Conservation (phyloP, 2,797 vertebrate genomes). For the Pteropus rufus region DNA sequence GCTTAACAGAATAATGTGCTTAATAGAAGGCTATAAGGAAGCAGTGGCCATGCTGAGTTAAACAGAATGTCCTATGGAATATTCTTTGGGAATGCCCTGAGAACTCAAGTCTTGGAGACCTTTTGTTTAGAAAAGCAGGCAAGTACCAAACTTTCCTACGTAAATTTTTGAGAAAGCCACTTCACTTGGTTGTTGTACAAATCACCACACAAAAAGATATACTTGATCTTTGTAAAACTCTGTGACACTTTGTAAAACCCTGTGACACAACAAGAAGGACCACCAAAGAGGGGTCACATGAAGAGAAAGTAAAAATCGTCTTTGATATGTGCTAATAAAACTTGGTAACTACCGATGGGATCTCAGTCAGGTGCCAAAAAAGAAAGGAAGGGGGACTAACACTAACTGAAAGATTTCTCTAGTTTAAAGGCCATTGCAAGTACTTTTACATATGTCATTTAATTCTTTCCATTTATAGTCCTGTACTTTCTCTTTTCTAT, state of each 20-base stretch:
- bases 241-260: background rate
- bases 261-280: background rate
- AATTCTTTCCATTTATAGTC: background rate
- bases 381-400: background rate
- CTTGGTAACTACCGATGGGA: background rate
- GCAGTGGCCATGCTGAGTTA: background rate
- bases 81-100: background rate
- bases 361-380: background rate
- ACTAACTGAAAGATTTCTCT: background rate
- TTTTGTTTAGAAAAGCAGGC: background rate
- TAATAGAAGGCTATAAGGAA: background rate
- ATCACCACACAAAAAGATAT: background rate
- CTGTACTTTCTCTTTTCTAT: background rate
- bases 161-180: slow-evolving; percentile 27
- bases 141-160: background rate
- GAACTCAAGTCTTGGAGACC: background rate
- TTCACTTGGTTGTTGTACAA: slow-evolving; percentile 16
- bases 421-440: background rate
- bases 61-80: background rate
- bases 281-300: background rate
- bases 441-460: background rate
- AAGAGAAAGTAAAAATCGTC: background rate
- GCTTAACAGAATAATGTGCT: background rate
- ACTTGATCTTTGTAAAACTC: background rate
- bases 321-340: background rate